These are phyloP conservation scores for Tapirus indicus DNA, from an alignment of 2,797 vertebrate genomes.

Conservation along the genomic window DNA sequence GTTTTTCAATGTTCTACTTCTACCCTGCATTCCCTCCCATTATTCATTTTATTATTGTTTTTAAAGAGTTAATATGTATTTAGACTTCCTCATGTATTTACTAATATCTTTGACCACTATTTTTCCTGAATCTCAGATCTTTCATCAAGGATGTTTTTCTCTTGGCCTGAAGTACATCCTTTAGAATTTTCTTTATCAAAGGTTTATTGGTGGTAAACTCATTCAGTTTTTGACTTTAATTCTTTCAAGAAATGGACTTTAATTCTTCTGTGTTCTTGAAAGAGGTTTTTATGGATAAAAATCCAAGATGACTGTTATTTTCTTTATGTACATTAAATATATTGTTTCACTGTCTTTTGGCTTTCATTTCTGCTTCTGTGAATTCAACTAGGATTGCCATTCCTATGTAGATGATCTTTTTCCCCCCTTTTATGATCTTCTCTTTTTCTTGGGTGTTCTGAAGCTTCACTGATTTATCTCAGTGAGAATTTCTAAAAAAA, in stretches of 20 bases:
- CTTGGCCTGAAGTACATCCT: neutral
- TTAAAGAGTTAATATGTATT: neutral
- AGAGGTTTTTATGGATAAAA: neutral
- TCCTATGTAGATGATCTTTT: neutral
- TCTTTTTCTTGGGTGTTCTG: neutral
- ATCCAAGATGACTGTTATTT: neutral
- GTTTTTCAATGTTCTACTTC: neutral
- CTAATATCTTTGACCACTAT: neutral
- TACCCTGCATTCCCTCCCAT: neutral
- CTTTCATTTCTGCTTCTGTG: neutral
- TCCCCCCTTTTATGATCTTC: neutral
- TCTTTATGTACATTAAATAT: neutral
- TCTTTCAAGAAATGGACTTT: constrained; percentile 22
- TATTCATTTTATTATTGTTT: neutral
- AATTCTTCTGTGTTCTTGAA: neutral
- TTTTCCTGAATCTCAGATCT: neutral
- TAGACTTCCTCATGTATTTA: neutral
- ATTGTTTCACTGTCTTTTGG: neutral
- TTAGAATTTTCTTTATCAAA: neutral
- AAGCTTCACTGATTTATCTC: neutral
- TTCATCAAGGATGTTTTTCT: neutral
- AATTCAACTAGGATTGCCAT: neutral
- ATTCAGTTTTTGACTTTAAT: neutral
- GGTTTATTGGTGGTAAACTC: neutral
- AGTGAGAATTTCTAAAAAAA: constrained; percentile 1